Conservation (phyloP, 2,888 invertebrate species). For the Hesperia comma region DNA sequence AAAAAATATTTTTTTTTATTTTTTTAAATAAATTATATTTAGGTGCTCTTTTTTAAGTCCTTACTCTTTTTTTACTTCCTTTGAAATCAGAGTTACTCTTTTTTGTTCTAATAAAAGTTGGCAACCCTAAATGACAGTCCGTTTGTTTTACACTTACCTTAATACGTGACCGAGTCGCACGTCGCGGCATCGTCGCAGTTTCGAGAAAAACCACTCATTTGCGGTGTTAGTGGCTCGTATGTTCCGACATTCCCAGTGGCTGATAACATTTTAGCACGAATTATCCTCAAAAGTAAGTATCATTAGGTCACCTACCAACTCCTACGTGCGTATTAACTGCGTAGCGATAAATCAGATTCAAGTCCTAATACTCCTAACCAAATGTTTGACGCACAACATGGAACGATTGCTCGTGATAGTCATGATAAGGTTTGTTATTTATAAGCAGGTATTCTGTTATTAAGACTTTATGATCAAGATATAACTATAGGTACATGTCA, state of each 20-base stretch:
- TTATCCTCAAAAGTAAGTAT: constrained; percentile 11
- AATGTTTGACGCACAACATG: not conserved
- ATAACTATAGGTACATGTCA: too few species aligned
- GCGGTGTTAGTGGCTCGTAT: constrained; percentile 6
- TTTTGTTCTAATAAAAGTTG: too few species aligned
- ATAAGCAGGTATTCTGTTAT: not conserved
- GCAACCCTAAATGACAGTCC: too few species aligned
- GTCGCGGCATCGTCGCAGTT: constrained; percentile 22
- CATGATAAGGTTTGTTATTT: not conserved
- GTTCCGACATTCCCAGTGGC: constrained; percentile 2
- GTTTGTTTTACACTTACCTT: constrained; percentile 40
- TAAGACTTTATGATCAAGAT: too few species aligned
- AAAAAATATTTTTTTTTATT: too few species aligned
- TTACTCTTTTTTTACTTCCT: too few species aligned
- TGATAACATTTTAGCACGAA: constrained; percentile 5
- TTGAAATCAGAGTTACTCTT: too few species aligned
- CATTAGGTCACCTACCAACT: not conserved
- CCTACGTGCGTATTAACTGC: constrained; percentile 11
- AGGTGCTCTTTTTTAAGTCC: too few species aligned
- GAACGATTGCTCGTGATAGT: not conserved
- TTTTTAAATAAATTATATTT: too few species aligned
- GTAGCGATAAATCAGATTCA: not conserved
- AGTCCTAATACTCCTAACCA: constrained; percentile 1
- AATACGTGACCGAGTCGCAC: constrained; percentile 40
- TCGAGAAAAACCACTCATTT: constrained; percentile 43